phyloP scores from a whole-genome alignment of 2,113 vertebrate species.

The Trogon surrucura region DNA sequence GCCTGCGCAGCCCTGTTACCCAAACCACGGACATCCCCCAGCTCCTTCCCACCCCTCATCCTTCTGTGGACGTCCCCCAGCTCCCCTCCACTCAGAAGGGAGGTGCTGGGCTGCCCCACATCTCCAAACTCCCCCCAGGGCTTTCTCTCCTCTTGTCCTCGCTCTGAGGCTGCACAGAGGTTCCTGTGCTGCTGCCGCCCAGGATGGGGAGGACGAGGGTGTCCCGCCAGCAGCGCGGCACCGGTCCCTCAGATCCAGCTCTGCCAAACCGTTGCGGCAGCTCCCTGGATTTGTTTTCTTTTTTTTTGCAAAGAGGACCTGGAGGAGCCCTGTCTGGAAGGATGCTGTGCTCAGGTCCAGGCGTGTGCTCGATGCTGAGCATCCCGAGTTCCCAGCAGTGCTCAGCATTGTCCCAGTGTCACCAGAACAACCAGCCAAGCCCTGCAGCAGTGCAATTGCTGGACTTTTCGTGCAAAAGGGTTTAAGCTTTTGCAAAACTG shows the following conservation, averaged over 20 bases:
- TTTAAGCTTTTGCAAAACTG: background rate
- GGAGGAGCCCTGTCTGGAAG: background rate
- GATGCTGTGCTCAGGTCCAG: background rate
- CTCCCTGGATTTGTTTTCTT: background rate
- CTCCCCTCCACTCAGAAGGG: rapidly evolving
- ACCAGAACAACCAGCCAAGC: background rate
- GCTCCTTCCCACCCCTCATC: background rate
- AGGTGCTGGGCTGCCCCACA: rapidly evolving
- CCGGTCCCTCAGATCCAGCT: rapidly evolving
- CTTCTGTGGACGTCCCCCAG: background rate
- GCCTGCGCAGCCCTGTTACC: rapidly evolving
- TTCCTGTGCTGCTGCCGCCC: rapidly evolving
- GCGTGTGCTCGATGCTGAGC: rapidly evolving
- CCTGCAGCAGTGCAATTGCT: rapidly evolving
- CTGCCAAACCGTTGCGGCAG: background rate
- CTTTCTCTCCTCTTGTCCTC: background rate
- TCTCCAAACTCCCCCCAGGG: background rate
- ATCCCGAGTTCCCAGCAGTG: background rate
- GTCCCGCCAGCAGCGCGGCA: rapidly evolving
- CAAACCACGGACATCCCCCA: background rate
- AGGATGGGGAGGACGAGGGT: background rate
- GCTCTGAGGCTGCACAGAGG: rapidly evolving
- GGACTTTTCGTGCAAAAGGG: background rate
- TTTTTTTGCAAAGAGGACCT: background rate
- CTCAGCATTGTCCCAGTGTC: background rate